These are phyloP conservation scores for Pediacus dermestoides DNA, from an alignment of 2,888 invertebrate genomes.

Conservation along the genomic window DNA sequence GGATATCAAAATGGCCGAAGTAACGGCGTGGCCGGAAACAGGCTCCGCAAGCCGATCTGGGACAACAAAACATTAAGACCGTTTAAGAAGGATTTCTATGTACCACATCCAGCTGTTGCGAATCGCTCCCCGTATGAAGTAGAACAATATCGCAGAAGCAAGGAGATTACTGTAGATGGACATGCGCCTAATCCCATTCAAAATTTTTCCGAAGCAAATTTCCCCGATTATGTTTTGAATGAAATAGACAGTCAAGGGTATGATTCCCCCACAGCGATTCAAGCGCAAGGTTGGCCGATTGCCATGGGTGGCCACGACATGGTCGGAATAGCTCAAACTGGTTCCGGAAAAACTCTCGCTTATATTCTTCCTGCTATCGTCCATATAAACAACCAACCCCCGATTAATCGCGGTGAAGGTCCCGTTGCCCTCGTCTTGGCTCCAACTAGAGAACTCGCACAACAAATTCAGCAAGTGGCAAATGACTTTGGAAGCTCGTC, in stretches of 20 bases:
- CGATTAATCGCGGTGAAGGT: constrained; percentile 75
- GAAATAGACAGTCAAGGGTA: constrained; percentile 73
- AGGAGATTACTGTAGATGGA: constrained; percentile 87
- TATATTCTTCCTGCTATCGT: constrained; percentile 83
- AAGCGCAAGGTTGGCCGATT: constrained; percentile 87
- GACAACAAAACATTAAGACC: constrained; percentile 69
- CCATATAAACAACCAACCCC: constrained; percentile 84
- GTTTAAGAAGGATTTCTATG: constrained; percentile 84
- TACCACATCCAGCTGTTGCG: constrained; percentile 67
- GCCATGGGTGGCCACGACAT: constrained; percentile 78
- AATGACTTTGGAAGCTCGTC: constrained; percentile 79
- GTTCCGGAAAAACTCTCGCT: constrained; percentile 78
- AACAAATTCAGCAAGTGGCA: constrained; percentile 83
- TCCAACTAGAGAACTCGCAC: constrained; percentile 73
- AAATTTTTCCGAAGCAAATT: constrained; percentile 73
- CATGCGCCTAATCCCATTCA: constrained; percentile 70
- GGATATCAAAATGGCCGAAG: constrained; percentile 43
- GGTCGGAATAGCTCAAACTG: constrained; percentile 86
- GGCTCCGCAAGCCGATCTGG: constrained; percentile 65
- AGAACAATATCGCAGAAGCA: constrained; percentile 68
- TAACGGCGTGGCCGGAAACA: constrained; percentile 49
- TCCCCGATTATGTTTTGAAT: constrained; percentile 74
- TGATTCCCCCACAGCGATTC: constrained; percentile 76
- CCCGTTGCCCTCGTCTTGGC: constrained; percentile 79
- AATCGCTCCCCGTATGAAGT: constrained; percentile 64